Evolutionary conservation across 2,888 invertebrate genomes (phyloP), one percentile per base, ranked within the genome.

Genomic region (Drosophila kuntzei): DNA sequence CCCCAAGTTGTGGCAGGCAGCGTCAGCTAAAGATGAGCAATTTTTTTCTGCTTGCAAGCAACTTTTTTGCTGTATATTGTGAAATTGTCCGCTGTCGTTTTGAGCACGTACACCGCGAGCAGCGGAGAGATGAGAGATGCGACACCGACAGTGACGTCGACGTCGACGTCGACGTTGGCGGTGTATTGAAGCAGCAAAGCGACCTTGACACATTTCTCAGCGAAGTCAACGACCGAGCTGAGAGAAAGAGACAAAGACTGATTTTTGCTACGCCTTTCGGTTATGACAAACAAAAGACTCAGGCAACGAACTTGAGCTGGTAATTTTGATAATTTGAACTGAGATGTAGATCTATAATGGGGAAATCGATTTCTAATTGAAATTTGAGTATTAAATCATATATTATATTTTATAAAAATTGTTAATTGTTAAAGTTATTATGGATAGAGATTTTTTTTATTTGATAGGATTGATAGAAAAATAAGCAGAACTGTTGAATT

Each of bases 181-280:
- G 51, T 61, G 66, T 62, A 60, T 43, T 41, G 53, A 36, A 18
- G 18, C 32, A 32, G 71, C 36, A 22, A 16, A 6, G 6, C 29
- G 77, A 80, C 77, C 77, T 77, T 77, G 77, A 77, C 77, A 77
- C 71, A 77, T 77, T 71, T 77, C 67, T 46, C 76, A 47, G 18
- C 37, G 12, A 50, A 60, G 75, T 76, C 76, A 80, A 80, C 66
- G 80, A 76, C 79, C 80, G 47, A 66, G 54, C 43, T 41, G 46
- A 43, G 53, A 50, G 51, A 12, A 25, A 36, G 14, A 6, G 37
- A n/a, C 14, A 11, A 12, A 57, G 12, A 44, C 34, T 22, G 12
- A n/a, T 29, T 44, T 36, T 43, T 60, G 51, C 53, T 49, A 68
- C 49, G 29, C 44, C 5, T 18, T 36, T 25, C 37, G 25, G 29